These are phyloP conservation scores for Mixornis gularis DNA, from an alignment of 2,113 vertebrate genomes.

Conservation along the genomic window DNA sequence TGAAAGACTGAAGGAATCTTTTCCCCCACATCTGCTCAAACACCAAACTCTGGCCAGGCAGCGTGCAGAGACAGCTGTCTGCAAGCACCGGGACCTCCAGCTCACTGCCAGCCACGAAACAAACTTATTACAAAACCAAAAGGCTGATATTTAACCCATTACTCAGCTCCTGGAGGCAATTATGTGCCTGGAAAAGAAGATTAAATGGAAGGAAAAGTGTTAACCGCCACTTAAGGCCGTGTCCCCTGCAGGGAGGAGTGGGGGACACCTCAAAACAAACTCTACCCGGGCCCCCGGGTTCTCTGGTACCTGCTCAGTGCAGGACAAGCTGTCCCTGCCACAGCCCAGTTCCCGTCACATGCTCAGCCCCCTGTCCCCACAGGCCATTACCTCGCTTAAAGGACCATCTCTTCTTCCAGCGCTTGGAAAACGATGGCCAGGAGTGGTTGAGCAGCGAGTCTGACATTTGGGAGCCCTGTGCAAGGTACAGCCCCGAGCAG, in stretches of 20 bases:
- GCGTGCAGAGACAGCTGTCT: background rate
- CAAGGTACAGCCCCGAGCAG: background rate
- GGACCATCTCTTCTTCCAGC: constrained; percentile 93
- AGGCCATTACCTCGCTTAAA: constrained; percentile 88
- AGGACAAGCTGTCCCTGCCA: background rate
- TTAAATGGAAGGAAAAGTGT: background rate
- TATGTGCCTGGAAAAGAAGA: background rate
- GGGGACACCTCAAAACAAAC: background rate
- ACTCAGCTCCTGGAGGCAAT: background rate
- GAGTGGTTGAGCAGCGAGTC: constrained; percentile 91
- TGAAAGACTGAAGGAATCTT: background rate
- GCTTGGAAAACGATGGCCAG: constrained; percentile 93
- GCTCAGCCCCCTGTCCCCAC: background rate
- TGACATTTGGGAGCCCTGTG: constrained; percentile 71
- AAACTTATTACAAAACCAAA: constrained; percentile 6
- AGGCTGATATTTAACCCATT: constrained; percentile 33
- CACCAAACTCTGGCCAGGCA: background rate
- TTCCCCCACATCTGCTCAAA: background rate
- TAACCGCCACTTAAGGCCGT: rapidly evolving
- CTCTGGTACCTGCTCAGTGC: background rate
- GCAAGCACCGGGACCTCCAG: background rate
- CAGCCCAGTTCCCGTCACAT: background rate
- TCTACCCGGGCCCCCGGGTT: rapidly evolving
- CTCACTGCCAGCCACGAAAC: background rate
- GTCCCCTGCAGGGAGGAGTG: rapidly evolving